Conservation (phyloP, 2,888 invertebrate genomes). For the Stenchaetothrips biformis region DNA sequence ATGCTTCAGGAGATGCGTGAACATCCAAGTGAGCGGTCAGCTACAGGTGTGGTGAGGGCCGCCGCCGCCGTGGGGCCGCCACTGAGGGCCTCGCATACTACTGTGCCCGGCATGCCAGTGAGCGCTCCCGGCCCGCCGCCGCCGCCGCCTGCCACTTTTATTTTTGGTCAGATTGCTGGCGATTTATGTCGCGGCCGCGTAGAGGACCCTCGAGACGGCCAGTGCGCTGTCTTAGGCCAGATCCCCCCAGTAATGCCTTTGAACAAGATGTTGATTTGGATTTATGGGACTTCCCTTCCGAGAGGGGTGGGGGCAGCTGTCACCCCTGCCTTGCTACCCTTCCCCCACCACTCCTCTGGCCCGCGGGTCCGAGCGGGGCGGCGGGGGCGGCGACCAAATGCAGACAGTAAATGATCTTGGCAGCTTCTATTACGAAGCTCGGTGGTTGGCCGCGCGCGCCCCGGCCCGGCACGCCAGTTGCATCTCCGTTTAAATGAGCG, state of each 20-base stretch:
- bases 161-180: background rate
- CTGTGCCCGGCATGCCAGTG: background rate
- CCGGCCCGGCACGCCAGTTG: background rate
- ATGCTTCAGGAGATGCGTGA: conserved; percentile 24
- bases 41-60: background rate
- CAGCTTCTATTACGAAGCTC: background rate
- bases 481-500: background rate
- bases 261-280: conserved; percentile 4
- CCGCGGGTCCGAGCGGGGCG: background rate
- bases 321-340: background rate
- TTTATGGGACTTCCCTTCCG: background rate
- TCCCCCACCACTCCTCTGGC: background rate
- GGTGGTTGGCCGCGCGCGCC: no score
- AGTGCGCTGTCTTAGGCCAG: background rate
- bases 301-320: background rate
- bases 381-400: background rate
- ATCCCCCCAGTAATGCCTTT: conserved; percentile 20
- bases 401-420: conserved; percentile 1
- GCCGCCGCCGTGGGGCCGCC: background rate
- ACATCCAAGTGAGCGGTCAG: background rate
- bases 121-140: background rate
- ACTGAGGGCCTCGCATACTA: background rate
- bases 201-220: background rate
- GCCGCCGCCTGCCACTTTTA: background rate
- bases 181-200: background rate